Evolutionary conservation across 2,797 vertebrate genomes (phyloP).

Genomic region (Rhinichthys osculus): DNA sequence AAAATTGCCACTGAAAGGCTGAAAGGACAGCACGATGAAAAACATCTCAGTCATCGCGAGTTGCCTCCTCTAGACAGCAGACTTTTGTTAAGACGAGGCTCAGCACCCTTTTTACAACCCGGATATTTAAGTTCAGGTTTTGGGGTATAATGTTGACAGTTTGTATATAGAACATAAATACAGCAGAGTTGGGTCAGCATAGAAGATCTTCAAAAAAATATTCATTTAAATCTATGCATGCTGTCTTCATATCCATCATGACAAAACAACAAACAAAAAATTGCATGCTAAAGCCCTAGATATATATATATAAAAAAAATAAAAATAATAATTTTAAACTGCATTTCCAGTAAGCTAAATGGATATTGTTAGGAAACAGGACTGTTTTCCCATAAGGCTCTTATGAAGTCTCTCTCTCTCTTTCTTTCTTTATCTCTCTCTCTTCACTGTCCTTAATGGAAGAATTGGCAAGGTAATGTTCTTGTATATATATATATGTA

Average conservation of each 20-base stretch:
- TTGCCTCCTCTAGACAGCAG: conserved; percentile 33
- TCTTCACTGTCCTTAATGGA: conserved; percentile 43
- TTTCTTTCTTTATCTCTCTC: conserved; percentile 24
- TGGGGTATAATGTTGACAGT: conserved; percentile 21
- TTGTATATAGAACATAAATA: conserved; percentile 36
- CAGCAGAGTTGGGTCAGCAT: conserved; percentile 10
- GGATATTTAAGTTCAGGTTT: conserved; percentile 33
- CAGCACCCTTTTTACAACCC: conserved; percentile 17
- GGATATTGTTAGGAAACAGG: conserved; percentile 44
- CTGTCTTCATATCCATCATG: conserved; percentile 44
- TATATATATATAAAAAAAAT: not conserved
- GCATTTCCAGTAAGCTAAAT: conserved; percentile 52
- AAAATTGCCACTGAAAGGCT: not conserved
- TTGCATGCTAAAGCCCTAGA: conserved; percentile 47
- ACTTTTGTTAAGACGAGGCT: conserved; percentile 29
- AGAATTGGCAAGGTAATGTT: conserved; percentile 43
- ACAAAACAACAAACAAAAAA: conserved; percentile 40
- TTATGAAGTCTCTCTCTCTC: conserved; percentile 43
- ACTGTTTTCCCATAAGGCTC: conserved; percentile 45
- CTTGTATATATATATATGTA: conserved; percentile 47
- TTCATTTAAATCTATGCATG: conserved; percentile 34
- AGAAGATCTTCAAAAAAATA: conserved; percentile 7
- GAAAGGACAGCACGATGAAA: not conserved
- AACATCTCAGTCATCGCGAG: conserved; percentile 13
- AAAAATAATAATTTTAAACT: not conserved